Percentiles rank a stretch among this genome's conserved stretches.
These are phyloP conservation scores for Zoanthus solanderi DNA, from an alignment of 92 coral and sea anemone species.

Conservation along the genomic window DNA sequence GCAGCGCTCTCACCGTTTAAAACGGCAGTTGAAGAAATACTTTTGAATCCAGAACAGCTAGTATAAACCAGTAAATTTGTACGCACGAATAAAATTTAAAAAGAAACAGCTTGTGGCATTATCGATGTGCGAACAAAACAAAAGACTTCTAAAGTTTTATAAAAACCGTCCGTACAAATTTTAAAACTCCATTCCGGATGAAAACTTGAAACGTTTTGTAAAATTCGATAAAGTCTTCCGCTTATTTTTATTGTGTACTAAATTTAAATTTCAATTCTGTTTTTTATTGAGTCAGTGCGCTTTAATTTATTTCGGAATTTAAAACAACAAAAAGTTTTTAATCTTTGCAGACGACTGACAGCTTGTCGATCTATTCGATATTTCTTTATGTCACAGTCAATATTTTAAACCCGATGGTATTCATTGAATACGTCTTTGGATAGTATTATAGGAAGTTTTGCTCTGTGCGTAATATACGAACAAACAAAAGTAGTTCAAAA, in stretches of 20 bases:
- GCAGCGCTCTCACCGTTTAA: not conserved
- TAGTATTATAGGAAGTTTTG: no score
- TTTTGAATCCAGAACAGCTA: slow-evolving; percentile 9
- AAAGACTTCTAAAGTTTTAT: not conserved
- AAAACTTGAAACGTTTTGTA: not conserved
- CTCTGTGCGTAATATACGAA: no score
- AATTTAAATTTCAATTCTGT: not conserved
- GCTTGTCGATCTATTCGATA: no score
- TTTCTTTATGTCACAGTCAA: no score
- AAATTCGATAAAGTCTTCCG: no score
- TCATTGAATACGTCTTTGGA: no score
- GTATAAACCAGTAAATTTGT: slow-evolving; percentile 7
- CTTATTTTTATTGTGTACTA: no score
- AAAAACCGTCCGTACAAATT: no score
- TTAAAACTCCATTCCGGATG: not conserved
- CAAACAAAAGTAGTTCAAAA: no score
- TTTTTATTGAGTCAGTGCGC: not conserved
- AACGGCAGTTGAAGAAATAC: not conserved
- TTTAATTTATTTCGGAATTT: not conserved
- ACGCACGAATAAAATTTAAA: slow-evolving; percentile 12
- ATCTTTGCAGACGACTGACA: not conserved
- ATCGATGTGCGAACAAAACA: slow-evolving; percentile 12
- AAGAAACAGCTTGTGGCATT: slow-evolving; percentile 31
- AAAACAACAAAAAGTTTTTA: not conserved
- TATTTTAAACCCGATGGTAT: no score